Base-by-base conservation (phyloP, 1,140 invertebrate species). In the Galleria mellonella region DNA sequence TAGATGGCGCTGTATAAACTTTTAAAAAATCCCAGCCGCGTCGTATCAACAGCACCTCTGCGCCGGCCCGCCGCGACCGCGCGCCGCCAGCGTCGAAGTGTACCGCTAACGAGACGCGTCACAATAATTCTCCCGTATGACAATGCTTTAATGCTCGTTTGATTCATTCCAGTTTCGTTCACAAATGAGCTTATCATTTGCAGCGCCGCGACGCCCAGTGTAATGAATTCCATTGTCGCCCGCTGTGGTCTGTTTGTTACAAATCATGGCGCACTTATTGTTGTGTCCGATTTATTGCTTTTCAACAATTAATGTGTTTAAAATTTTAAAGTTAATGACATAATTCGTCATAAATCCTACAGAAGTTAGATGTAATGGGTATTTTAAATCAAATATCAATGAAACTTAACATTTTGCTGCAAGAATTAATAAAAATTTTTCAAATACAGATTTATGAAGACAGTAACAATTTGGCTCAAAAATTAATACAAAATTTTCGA, bases 151-250 rank as follows among this genome's bases (percentile, higher is more conserved):
- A 77, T 82, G 65, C 65, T 59, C 67, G 71, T 83, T 83, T 83
- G 79, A 83, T 79, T 83, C 77, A 82, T 81, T 67, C 62, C 62
- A 55, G 54, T 55, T 15, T 7, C 5, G 10, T 33, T 37, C 35
- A 66, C 68, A 79, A 78, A 81, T 83, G 76, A 83, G 78, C 76
- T 81, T 83, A 83, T 83, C 79, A 83, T 76, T 68, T 59, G 55
- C 78, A 79, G 75, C 58, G 50, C 54, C 61, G 62, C 60, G n/a
- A 32, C 42, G 37, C 9, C 12, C 59, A 63, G 64, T 65, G 46
- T 74, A 74, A 76, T 76, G 75, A 79, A 72, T 75, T 70, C 69
- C 58, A 62, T 73, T 72, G 61, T 73, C 65, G 56, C 27, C 35
- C 32, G 31, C 14, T 11, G 41, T 35, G 31, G 41, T 14, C 28